A percentile compares a stretch with the other conserved stretches of the same genome.
Conservation (phyloP, 2,888 invertebrate species). For the Cephus rjabovi region DNA sequence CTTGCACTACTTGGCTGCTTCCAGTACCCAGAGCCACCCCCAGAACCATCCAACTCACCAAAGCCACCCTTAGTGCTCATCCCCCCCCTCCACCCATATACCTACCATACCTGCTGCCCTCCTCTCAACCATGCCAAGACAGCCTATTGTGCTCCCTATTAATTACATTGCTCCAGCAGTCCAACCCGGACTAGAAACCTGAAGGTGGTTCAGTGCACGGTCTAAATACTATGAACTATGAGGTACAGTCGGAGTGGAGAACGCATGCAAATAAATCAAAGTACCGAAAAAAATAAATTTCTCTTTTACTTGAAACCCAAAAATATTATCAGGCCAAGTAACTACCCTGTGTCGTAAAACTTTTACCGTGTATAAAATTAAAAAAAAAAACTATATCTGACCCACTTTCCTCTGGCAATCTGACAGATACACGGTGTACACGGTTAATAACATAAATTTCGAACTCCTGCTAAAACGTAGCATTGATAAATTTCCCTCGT, state of each 20-base stretch:
- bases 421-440: neutral
- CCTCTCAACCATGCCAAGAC: conserved; percentile 40
- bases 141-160: conserved; percentile 59
- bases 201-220: conserved; percentile 34
- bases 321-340: neutral
- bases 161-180: conserved; percentile 54
- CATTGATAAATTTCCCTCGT: neutral
- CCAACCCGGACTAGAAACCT: conserved; percentile 31
- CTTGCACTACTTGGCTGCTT: conserved; percentile 19
- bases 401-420: neutral
- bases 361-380: neutral
- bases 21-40: conserved; percentile 12
- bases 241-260: conserved; percentile 38
- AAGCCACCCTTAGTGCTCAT: conserved; percentile 26
- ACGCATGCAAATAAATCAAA: neutral
- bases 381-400: neutral
- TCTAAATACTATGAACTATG: conserved; percentile 49
- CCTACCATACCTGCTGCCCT: conserved; percentile 39
- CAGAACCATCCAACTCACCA: neutral
- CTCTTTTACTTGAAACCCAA: neutral
- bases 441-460: neutral
- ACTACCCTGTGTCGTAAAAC: neutral
- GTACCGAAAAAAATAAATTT: neutral
- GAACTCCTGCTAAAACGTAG: neutral
- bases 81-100: conserved; percentile 1